These are phyloP conservation scores for Rhingia campestris DNA, from an alignment of 2,888 invertebrate species.

Conservation along the genomic window DNA sequence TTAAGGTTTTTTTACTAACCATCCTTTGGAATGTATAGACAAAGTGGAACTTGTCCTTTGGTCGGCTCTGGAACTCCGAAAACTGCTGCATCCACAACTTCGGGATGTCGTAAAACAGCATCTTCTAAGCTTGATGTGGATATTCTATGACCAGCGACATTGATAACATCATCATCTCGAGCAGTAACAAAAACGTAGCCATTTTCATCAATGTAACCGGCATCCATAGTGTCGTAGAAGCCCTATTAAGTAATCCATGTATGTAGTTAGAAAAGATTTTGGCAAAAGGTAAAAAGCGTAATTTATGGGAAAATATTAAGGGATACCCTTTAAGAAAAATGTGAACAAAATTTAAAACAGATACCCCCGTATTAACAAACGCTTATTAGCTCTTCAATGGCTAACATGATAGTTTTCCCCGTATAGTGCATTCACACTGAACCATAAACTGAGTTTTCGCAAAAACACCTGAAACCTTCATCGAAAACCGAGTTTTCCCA, in stretches of 20 bases:
- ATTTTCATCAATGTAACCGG: constrained; percentile 92
- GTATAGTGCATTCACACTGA: too few relatives aligned
- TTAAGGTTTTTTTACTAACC: constrained; percentile 49
- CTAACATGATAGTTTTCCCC: too few relatives aligned
- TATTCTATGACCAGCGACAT: constrained; percentile 96
- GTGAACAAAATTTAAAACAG: too few relatives aligned
- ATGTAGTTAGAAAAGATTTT: neutral
- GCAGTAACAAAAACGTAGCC: constrained; percentile 95
- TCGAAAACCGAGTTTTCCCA: too few relatives aligned
- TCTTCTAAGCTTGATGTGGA: constrained; percentile 96
- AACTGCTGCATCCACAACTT: constrained; percentile 93
- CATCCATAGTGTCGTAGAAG: constrained; percentile 95
- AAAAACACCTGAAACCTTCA: too few relatives aligned
- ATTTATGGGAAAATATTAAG: too few relatives aligned
- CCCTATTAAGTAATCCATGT: constrained; percentile 77
- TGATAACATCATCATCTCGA: constrained; percentile 95
- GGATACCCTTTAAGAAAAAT: too few relatives aligned
- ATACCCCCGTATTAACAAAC: too few relatives aligned
- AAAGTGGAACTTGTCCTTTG: constrained; percentile 95
- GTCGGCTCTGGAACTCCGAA: constrained; percentile 94
- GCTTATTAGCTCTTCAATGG: too few relatives aligned
- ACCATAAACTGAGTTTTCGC: too few relatives aligned
- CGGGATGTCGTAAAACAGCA: constrained; percentile 92
- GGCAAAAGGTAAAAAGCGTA: too few relatives aligned
- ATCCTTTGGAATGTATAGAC: constrained; percentile 90